Evolutionary conservation across 2,797 vertebrate genomes (phyloP), one percentile per base, ranked within the genome.

Genomic region (Xenopus petersii): DNA sequence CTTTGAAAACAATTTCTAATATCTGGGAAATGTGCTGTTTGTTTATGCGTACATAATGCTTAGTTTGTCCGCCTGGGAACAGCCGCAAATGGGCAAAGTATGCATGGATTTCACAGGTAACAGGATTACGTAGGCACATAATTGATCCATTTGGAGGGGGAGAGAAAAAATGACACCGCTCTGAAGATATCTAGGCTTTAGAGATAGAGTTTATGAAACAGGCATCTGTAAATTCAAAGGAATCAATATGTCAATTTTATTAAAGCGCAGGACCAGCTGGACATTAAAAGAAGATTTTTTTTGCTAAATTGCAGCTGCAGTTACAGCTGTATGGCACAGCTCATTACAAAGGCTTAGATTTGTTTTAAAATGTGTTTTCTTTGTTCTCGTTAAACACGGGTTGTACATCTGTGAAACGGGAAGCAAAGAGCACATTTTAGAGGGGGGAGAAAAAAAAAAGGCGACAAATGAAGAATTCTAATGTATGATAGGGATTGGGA

Each of bases 241-340:
- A 98, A 98, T 99, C 97, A 95, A 98, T 98, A 98, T 95, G 96
- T 98, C 96, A 98, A 95, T 98, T 98, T 98, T 98, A 97, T 97
- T 97, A 98, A 94, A 95, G 96, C 94, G 93, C 91, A 85, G 89
- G 94, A 94, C 94, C 94, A 96, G 94, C 95, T 96, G 94, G 95
- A 93, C 93, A 92, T 97, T 95, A 95, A 97, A 96, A 95, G 91
- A 92, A 91, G 91, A 90, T 8, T 94, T 90, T 86, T 87, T 85
- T 85, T 87, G 86, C 85, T 82, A 85, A 86, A 83, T 80, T 81
- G 82, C 87, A 91, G 84, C 88, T 88, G 83, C 61, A 5, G 84
- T 82, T 83, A 84, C 77, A 79, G 77, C 81, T 71, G 82, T 81
- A 84, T 86, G 87, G 81, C 86, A 78, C 84, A 84, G 84, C 82